Evolutionary conservation across 2,797 vertebrate genomes (phyloP).

Genomic region (Pangasius krempfi): DNA sequence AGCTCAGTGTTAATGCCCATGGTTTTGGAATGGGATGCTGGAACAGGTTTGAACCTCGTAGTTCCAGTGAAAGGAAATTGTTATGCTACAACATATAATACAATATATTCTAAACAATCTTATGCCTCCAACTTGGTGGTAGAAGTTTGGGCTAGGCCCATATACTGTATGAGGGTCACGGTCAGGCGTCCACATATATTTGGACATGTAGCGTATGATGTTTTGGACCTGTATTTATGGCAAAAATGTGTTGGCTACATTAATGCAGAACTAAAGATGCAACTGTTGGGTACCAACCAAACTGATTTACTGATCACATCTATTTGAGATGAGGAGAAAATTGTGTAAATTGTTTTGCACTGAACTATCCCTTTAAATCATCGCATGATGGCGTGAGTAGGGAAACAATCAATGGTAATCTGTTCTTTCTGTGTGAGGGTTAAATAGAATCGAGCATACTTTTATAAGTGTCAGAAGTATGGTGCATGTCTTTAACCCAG

Average conservation of each 20-base stretch:
- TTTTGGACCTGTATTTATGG: not conserved
- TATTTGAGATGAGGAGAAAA: not conserved
- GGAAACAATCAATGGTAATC: not conserved
- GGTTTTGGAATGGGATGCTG: not conserved
- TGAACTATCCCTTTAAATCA: too few relatives aligned
- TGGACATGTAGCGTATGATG: not conserved
- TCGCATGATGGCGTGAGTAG: not conserved
- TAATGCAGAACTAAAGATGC: not conserved
- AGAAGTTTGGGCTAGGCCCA: not conserved
- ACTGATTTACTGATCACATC: not conserved
- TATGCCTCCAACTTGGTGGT: not conserved
- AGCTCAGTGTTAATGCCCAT: not conserved
- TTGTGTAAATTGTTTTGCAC: not conserved
- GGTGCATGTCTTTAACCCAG: not conserved
- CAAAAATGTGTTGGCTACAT: not conserved
- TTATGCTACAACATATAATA: not conserved
- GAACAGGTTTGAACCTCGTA: not conserved
- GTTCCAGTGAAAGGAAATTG: not conserved
- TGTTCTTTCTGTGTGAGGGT: not conserved
- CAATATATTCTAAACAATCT: not conserved
- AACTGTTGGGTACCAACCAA: not conserved
- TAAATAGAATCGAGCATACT: not conserved
- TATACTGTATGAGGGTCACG: not conserved
- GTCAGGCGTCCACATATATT: not conserved
- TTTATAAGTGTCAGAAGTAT: not conserved